Conservation (phyloP, 1,140 invertebrate genomes). For the Lepidurus couesii region DNA sequence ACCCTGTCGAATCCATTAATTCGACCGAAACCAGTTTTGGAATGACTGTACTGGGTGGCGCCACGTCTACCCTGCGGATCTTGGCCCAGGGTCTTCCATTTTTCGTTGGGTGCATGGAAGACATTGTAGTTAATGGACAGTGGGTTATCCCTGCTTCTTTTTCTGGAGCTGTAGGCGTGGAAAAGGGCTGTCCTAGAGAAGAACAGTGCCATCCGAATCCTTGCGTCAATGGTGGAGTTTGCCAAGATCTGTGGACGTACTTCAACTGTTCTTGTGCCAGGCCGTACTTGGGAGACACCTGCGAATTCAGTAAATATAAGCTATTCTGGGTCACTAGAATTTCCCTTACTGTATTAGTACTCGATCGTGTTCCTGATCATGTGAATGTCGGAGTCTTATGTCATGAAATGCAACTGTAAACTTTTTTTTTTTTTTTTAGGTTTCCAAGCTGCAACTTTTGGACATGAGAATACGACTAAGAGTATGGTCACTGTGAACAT, state of each 20-base stretch:
- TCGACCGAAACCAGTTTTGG: slow-evolving; percentile 41
- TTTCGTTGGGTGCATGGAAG: slow-evolving; percentile 86
- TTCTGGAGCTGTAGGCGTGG: slow-evolving; percentile 44
- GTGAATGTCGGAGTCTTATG: background rate
- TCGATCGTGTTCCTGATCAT: background rate
- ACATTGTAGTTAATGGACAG: slow-evolving; percentile 76
- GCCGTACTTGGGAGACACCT: slow-evolving; percentile 77
- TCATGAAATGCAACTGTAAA: too few relatives aligned
- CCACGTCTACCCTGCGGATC: slow-evolving; percentile 48
- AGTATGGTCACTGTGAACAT: slow-evolving; percentile 67
- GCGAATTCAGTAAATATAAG: slow-evolving; percentile 65
- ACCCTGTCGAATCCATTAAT: slow-evolving; percentile 64
- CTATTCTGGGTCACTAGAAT: background rate
- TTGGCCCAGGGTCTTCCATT: slow-evolving; percentile 51
- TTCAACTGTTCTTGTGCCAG: slow-evolving; percentile 78
- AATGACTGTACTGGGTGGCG: slow-evolving; percentile 69
- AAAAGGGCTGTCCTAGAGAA: slow-evolving; percentile 62
- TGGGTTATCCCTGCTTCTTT: slow-evolving; percentile 53
- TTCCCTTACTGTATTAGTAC: slow-evolving; percentile 20
- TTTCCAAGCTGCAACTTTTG: slow-evolving; percentile 84
- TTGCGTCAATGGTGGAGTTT: slow-evolving; percentile 76
- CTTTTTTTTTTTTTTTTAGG: too few relatives aligned
- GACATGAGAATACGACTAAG: slow-evolving; percentile 68
- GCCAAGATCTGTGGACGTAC: slow-evolving; percentile 81
- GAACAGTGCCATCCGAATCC: slow-evolving; percentile 75